Evolutionary conservation across 2,888 invertebrate genomes (phyloP), one percentile per base, ranked within the genome.

Genomic region (Urechis unicinctus): DNA sequence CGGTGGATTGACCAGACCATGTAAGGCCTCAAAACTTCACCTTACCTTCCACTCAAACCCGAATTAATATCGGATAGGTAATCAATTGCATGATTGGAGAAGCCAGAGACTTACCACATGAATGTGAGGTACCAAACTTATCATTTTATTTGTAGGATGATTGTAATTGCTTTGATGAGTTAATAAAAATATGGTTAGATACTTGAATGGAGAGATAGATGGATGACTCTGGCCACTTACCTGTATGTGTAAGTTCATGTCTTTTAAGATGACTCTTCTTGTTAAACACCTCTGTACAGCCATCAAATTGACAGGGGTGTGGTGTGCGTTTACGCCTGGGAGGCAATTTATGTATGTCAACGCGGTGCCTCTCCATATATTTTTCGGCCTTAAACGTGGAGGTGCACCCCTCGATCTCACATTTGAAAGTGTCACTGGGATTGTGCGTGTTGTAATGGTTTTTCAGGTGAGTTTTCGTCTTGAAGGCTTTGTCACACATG

Each of bases 211-310:
- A n/a, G n/a, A n/a, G n/a, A n/a, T 6, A 36, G 25, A n/a, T 36
- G 36, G 9, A 17, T 36, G 36, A 36, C 17, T 13, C 17, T 9
- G 17, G 36, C 17, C 25, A 52, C 56, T 60, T 49, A 74, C 77
- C 77, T 66, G 72, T 68, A 61, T 77, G 77, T 47, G 72, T 72
- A 51, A 69, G 69, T 51, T 68, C 67, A 64, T 77, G 77, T 17
- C 73, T 65, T 50, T 70, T 70, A 48, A 77, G 63, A 60, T 74
- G 73, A 55, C 70, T 69, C 55, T 70, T 69, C 60, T 73, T 73
- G 63, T 73, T 71, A 64, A 76, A 77, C 48, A 69, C 68, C 58
- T 70, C 68, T 4, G 60, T 64, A 63, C 77, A 77, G 29, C 68
- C 71, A 41, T 69, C 69, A 52, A 68, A 66, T 24, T 63, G 53